These are phyloP conservation scores for Agapostemon virescens DNA, from an alignment of 2,888 invertebrate genomes.

Conservation along the genomic window DNA sequence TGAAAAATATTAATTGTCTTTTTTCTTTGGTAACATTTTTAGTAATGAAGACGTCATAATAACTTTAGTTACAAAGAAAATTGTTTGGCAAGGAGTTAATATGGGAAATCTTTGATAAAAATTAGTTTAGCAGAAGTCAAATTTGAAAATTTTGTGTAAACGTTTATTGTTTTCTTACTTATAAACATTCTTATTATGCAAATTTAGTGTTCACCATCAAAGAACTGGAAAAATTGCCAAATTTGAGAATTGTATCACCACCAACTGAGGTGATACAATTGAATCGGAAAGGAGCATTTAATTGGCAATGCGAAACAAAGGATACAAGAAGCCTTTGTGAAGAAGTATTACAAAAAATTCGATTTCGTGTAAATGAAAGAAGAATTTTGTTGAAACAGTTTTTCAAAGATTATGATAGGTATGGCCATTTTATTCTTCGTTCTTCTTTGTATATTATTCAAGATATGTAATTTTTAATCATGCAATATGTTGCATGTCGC, in stretches of 20 bases:
- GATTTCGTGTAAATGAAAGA: slow-evolving; percentile 84
- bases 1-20: too few relatives aligned
- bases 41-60: too few relatives aligned
- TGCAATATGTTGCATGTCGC: not conserved
- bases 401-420: slow-evolving; percentile 88
- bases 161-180: not conserved
- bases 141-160: not conserved
- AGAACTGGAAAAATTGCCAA: slow-evolving; percentile 87
- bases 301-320: slow-evolving; percentile 80
- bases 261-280: slow-evolving; percentile 82
- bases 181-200: not conserved
- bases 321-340: slow-evolving; percentile 79
- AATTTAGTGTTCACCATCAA: slow-evolving; percentile 84
- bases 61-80: too few relatives aligned
- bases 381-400: slow-evolving; percentile 85
- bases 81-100: too few relatives aligned
- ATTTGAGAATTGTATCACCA: slow-evolving; percentile 82
- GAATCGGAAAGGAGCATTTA: slow-evolving; percentile 80
- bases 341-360: slow-evolving; percentile 84
- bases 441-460: not conserved
- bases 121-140: not conserved
- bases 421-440: slow-evolving; percentile 52
- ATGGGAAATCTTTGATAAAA: not conserved
- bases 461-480: not conserved
- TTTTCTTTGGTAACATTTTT: too few relatives aligned